A percentile compares a stretch with the other conserved stretches of the same genome.
Conservation (phyloP, 2,888 invertebrate genomes). For the Acronicta aceris region DNA sequence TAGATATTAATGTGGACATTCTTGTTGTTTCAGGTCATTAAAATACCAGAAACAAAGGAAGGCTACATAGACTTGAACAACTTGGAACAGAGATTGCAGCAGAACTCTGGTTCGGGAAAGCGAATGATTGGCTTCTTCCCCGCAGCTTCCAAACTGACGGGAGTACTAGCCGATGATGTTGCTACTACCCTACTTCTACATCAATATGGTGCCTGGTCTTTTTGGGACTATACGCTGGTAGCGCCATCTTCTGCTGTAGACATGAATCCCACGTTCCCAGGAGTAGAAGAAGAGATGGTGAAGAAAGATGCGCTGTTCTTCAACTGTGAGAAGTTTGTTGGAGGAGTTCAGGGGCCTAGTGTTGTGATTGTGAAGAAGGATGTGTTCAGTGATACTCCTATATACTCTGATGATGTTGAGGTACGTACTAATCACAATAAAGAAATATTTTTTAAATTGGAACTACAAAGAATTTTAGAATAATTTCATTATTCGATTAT, state of each 20-base stretch:
- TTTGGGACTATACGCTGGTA: slow-evolving; percentile 97
- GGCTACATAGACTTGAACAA: slow-evolving; percentile 94
- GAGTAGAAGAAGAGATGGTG: slow-evolving; percentile 92
- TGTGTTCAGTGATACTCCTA: slow-evolving; percentile 80
- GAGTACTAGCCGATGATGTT: slow-evolving; percentile 95
- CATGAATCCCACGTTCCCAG: slow-evolving; percentile 94
- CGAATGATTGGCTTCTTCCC: slow-evolving; percentile 95
- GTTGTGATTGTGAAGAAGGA: slow-evolving; percentile 87
- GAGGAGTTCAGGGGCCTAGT: slow-evolving; percentile 96
- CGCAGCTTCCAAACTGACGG: slow-evolving; percentile 96
- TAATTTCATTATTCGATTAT: too few relatives aligned
- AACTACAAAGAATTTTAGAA: too few relatives aligned
- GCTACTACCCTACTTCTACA: slow-evolving; percentile 94
- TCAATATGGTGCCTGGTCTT: slow-evolving; percentile 94
- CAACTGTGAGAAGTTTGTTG: slow-evolving; percentile 96
- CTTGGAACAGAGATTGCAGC: slow-evolving; percentile 92
- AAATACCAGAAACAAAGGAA: slow-evolving; percentile 93
- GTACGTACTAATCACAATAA: slow-evolving; percentile 67
- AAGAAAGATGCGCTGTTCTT: slow-evolving; percentile 97
- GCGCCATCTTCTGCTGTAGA: slow-evolving; percentile 94
- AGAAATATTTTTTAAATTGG: too few relatives aligned
- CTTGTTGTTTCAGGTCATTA: slow-evolving; percentile 90
- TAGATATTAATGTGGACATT: background rate
- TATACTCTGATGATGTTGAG: slow-evolving; percentile 82
- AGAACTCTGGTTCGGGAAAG: slow-evolving; percentile 90